Percentiles rank a stretch among this genome's conserved stretches.
phyloP scores from a whole-genome alignment of 2,113 vertebrate genomes.

The Gopherus flavomarginatus region DNA sequence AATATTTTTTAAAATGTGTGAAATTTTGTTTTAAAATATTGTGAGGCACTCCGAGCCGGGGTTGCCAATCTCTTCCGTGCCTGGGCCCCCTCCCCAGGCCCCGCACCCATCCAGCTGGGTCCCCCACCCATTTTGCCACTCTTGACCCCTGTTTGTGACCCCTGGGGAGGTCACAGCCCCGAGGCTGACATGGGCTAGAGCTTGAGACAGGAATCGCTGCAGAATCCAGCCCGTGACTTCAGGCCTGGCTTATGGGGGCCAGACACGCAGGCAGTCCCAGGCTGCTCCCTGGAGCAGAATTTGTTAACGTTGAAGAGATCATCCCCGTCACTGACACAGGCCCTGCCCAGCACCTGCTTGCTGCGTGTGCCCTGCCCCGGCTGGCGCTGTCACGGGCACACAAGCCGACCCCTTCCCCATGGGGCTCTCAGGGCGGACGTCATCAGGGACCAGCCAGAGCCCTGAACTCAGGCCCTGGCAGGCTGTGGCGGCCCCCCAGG shows the following conservation, averaged over 20 bases:
- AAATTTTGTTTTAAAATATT: too few species aligned
- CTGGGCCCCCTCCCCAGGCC: not conserved
- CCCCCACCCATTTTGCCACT: not conserved
- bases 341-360: not conserved
- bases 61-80: too few species aligned
- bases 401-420: not conserved
- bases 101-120: not conserved
- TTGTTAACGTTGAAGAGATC: not conserved
- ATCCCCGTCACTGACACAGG: fast-evolving
- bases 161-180: not conserved
- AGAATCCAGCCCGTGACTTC: too few species aligned
- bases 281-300: not conserved
- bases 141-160: too few species aligned
- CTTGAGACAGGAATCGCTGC: too few species aligned
- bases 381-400: not conserved
- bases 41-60: too few species aligned
- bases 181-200: too few species aligned
- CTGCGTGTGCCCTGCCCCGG: not conserved
- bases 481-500: not conserved
- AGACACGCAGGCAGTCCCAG: not conserved
- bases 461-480: too few species aligned
- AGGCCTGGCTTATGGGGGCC: too few species aligned
- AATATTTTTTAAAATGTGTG: too few species aligned
- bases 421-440: not conserved
- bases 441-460: too few species aligned